Evolutionary conservation across 2,113 vertebrate species (phyloP), one percentile per base, ranked within the genome.

Genomic region (Delphinapterus leucas): DNA sequence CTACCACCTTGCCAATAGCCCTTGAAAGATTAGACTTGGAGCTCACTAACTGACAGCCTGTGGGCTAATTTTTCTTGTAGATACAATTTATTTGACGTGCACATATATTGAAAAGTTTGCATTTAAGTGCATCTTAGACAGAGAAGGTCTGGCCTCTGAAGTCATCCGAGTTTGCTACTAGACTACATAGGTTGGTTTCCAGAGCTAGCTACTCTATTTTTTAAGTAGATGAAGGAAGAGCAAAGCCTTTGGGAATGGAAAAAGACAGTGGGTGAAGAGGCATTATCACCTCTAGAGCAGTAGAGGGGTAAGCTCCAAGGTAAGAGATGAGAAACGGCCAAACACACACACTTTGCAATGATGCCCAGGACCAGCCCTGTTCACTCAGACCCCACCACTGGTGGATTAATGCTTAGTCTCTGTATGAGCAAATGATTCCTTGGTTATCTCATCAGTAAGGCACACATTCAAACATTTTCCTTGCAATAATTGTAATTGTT

Each of bases 51-150:
- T 95, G 89, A 76, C 20, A 90, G 81, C 20, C 36, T 88, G 9
- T 47, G 31, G 25, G 31, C 25, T 47, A 74, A 58, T 63, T 84
- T 60, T 74, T 58, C n/a, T 38, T 79, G 25, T 36, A 85, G 36
- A 25, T 47, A 83, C n/a, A 92, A 63, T 87, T 84, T 89, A 36
- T 55, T 84, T 88, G 82, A 63, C 53, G 88, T 95, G 44, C 11
- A 80, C 10, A 17, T 84, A 84, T 90, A 74, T 84, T 88, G 21
- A 47, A 83, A 91, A 81, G 76, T 96, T 82, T 93, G 74, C 38
- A 68, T 88, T 53, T 93, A 61, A 89, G 89, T 92, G 41, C 13
- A 83, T 86, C 93, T 70, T 41, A 44, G 53, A 95, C 20, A 80
- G 86, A 96, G 67, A 79, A 60, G 21, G 1, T 77, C 67, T 63